Base-by-base conservation (phyloP, 1,140 invertebrate species). In the Drosophila equinoxialis region DNA sequence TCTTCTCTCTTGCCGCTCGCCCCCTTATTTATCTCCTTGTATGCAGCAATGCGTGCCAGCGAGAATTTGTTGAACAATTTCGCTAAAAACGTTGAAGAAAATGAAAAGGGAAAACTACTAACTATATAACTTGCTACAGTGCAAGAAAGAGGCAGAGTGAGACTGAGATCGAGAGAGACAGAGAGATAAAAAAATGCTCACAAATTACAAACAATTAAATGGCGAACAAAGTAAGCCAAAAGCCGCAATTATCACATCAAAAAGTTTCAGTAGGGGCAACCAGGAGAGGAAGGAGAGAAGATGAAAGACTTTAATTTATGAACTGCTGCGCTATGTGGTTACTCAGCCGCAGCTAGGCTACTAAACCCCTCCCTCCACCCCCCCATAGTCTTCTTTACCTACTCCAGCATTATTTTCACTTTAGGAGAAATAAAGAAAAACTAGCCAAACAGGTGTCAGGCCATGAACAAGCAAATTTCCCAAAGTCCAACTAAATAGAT, bases 201-300 rank as follows among this genome's bases (percentile, higher is more conserved):
- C 84, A 89, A 89, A 89, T 89, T 89, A 90, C 84, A 77, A 84
- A 89, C 85, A 89, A 89, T 89, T 89, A 89, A 89, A 89, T 84
- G 85, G 84, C 85, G 77, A 89, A 90, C 85, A 89, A 84, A 89
- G 78, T 89, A 89, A 89, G 81, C 84, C 84, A 89, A 89, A 77
- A 77, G 84, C 77, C 84, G 84, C 84, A 89, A 89, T 89, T 89
- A 89, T 89, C 84, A 89, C 84, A 89, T 89, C 84, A 89, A 23
- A 61, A 55, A 20, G 58, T 60, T 42, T 60, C 35, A 41, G 10
- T 23, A 65, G 63, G 33, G 41, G n/a, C 51, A 63, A 35, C 45
- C 23, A 35, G 20, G 20, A 20, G 20, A 3, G 26, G 33, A 55
- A 26, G 2, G 6, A 11, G 48, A 68, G 61, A 57, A 48, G 68